These are phyloP conservation scores for Acrobasis repandana DNA, from an alignment of 2,888 invertebrate genomes.

Conservation along the genomic window DNA sequence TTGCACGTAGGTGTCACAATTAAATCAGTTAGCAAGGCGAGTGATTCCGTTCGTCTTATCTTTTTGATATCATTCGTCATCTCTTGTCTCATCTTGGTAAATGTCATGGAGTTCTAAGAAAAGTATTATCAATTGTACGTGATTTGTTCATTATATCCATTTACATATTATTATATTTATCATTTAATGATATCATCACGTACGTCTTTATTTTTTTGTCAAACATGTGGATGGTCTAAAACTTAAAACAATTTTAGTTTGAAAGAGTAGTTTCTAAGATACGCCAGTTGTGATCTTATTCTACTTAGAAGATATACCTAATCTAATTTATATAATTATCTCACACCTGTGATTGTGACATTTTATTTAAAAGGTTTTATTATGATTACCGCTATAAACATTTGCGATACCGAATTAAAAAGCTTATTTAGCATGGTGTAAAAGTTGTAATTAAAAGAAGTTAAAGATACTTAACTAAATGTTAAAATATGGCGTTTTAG, in stretches of 20 bases:
- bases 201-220: not conserved
- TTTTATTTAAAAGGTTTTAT: no score
- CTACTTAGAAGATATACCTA: no score
- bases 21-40: slow-evolving; percentile 11
- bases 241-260: no score
- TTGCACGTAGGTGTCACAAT: not conserved
- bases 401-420: no score
- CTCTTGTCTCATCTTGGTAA: slow-evolving; percentile 15
- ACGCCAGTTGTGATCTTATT: no score
- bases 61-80: not conserved
- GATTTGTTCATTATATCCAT: not conserved
- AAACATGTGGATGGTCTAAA: no score
- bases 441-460: not conserved
- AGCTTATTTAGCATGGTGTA: no score
- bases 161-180: no score
- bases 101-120: slow-evolving; percentile 4
- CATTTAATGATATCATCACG: not conserved
- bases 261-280: no score
- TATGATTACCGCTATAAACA: no score
- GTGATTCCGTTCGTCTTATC: slow-evolving; percentile 12
- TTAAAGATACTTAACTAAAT: not conserved
- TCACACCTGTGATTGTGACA: no score
- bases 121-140: slow-evolving; percentile 9
- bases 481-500: not conserved
- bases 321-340: no score